Percentiles rank a stretch among this genome's conserved stretches.
These are phyloP conservation scores for Latheticus oryzae DNA, from an alignment of 2,888 invertebrate genomes.

Conservation along the genomic window DNA sequence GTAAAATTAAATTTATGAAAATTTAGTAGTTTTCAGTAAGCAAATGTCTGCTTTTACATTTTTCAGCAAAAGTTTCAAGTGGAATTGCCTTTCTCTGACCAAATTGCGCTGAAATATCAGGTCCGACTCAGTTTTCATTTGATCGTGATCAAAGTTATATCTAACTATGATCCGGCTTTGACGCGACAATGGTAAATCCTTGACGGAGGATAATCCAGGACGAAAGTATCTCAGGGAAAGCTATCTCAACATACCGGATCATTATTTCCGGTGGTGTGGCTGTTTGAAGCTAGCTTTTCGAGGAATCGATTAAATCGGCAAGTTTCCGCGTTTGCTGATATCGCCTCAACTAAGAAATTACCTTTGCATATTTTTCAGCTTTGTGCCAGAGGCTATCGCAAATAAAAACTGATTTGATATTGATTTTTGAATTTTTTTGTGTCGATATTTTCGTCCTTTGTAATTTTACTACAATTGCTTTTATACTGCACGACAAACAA, in stretches of 20 bases:
- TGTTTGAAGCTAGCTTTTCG: slow-evolving; percentile 24
- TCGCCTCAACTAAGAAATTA: slow-evolving; percentile 22
- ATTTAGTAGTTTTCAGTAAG: too few relatives aligned
- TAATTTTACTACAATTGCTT: slow-evolving; percentile 38
- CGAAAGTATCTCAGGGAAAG: slow-evolving; percentile 32
- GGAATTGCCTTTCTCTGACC: too few relatives aligned
- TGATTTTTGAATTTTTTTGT: slow-evolving; percentile 16
- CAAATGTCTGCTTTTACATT: too few relatives aligned
- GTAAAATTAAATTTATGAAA: too few relatives aligned
- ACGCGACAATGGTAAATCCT: slow-evolving; percentile 34
- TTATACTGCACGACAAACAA: slow-evolving; percentile 37
- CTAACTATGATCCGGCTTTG: slow-evolving; percentile 26
- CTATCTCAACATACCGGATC: slow-evolving; percentile 32
- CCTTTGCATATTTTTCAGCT: slow-evolving; percentile 26
- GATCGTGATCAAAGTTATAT: slow-evolving; percentile 31
- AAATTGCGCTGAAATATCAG: slow-evolving; percentile 20
- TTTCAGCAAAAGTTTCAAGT: too few relatives aligned
- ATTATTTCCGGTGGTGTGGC: slow-evolving; percentile 33
- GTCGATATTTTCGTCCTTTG: slow-evolving; percentile 23
- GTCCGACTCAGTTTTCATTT: slow-evolving; percentile 14
- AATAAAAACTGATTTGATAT: slow-evolving; percentile 13
- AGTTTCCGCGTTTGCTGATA: slow-evolving; percentile 20
- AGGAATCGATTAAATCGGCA: slow-evolving; percentile 35
- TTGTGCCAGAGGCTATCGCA: slow-evolving; percentile 10
- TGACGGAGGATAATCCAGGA: slow-evolving; percentile 32